Percentiles rank a stretch among this genome's conserved stretches.
Conservation (phyloP, 1,140 invertebrate genomes). For the Aporrectodea caliginosa region DNA sequence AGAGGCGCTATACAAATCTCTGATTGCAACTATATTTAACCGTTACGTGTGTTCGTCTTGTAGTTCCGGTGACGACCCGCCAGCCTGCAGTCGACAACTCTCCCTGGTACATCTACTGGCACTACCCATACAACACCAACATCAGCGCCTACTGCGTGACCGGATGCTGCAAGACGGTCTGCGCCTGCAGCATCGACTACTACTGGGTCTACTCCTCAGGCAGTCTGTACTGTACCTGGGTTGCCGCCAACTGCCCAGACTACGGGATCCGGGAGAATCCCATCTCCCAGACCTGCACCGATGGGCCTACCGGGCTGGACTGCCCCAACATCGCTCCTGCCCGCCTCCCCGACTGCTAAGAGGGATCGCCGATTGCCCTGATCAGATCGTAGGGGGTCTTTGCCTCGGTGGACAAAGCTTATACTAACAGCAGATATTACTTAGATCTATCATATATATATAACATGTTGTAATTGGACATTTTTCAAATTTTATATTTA, state of each 20-base stretch:
- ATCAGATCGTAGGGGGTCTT: too few relatives aligned
- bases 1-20: too few relatives aligned
- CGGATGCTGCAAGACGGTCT: conserved; percentile 18
- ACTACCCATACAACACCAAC: conserved; percentile 12
- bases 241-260: not conserved
- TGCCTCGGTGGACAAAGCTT: too few relatives aligned
- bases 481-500: too few relatives aligned
- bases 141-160: not conserved
- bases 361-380: not conserved
- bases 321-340: not conserved
- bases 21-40: too few relatives aligned
- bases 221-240: conserved; percentile 6
- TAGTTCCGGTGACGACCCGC: too few relatives aligned
- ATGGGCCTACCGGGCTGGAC: not conserved
- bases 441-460: too few relatives aligned
- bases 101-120: conserved; percentile 1
- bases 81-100: not conserved
- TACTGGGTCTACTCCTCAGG: not conserved
- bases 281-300: not conserved
- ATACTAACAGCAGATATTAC: too few relatives aligned
- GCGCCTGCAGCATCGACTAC: conserved; percentile 8
- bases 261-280: not conserved
- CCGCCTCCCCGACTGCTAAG: not conserved
- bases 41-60: too few relatives aligned
- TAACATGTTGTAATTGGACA: too few relatives aligned